These are phyloP conservation scores for Tuberolachnus salignus DNA, from an alignment of 2,888 invertebrate species.

Conservation along the genomic window DNA sequence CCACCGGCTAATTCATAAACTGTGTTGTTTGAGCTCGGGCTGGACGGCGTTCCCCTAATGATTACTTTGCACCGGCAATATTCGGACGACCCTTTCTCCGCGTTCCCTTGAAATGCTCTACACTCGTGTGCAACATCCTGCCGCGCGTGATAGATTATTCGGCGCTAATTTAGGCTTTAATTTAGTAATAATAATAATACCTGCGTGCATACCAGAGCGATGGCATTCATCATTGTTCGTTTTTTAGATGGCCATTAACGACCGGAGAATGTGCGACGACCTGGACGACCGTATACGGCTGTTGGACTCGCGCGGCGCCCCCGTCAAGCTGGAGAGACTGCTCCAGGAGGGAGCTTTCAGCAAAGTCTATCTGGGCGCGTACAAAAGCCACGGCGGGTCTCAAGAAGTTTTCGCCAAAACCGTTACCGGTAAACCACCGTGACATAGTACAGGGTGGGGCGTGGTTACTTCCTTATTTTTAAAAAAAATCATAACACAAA, in stretches of 20 bases:
- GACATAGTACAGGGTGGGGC: no score
- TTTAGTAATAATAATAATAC: background rate
- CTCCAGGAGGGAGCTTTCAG: slow-evolving; percentile 87
- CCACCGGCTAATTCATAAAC: slow-evolving; percentile 43
- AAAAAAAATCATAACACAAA: no score
- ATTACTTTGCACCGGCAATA: slow-evolving; percentile 29
- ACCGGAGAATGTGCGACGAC: slow-evolving; percentile 41
- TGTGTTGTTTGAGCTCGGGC: slow-evolving; percentile 32
- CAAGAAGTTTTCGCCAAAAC: slow-evolving; percentile 86
- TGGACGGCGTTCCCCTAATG: slow-evolving; percentile 17
- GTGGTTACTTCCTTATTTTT: no score
- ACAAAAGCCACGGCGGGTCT: slow-evolving; percentile 67
- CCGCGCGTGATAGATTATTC: slow-evolving; percentile 44
- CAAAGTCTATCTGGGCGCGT: slow-evolving; percentile 79
- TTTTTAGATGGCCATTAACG: slow-evolving; percentile 50
- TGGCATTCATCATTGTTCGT: background rate
- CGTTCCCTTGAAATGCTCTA: background rate
- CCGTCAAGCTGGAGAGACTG: slow-evolving; percentile 60
- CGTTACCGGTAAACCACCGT: slow-evolving; percentile 75
- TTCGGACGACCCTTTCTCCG: slow-evolving; percentile 12
- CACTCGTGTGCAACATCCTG: no score
- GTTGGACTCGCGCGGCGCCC: slow-evolving; percentile 51
- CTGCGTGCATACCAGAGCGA: no score
- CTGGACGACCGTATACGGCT: slow-evolving; percentile 56
- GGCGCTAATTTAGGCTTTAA: background rate